Evolutionary conservation across 2,888 invertebrate genomes (phyloP).

Genomic region (Ochlodes sylvanus): DNA sequence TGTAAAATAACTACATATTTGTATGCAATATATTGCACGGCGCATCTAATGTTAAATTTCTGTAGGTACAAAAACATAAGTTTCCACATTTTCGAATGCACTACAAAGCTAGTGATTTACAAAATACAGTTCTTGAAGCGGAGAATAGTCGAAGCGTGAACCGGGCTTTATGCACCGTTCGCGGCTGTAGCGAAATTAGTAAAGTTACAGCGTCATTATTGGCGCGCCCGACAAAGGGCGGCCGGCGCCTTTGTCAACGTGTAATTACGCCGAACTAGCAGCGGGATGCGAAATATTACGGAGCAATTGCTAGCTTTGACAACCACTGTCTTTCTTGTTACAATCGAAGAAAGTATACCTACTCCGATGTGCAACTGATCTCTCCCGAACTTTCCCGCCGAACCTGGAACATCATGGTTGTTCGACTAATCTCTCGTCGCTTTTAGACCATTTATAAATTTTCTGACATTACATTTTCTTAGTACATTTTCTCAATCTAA

Average conservation of each 20-base stretch:
- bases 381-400: neutral
- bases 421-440: too few relatives aligned
- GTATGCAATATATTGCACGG: too few relatives aligned
- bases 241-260: conserved; percentile 61
- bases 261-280: conserved; percentile 60
- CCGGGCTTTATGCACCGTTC: conserved; percentile 38
- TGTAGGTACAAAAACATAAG: neutral
- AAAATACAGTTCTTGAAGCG: conserved; percentile 28
- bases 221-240: conserved; percentile 68
- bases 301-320: conserved; percentile 34
- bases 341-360: conserved; percentile 12
- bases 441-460: too few relatives aligned
- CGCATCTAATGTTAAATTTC: too few relatives aligned
- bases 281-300: conserved; percentile 45
- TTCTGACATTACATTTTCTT: too few relatives aligned
- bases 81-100: neutral
- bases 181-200: conserved; percentile 67
- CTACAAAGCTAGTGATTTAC: conserved; percentile 13
- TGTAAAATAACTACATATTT: too few relatives aligned
- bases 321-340: conserved; percentile 29
- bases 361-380: neutral
- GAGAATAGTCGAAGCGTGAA: conserved; percentile 25
- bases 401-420: neutral
- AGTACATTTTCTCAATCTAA: too few relatives aligned
- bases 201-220: conserved; percentile 74